Evolutionary conservation across 1,140 invertebrate species (phyloP), one percentile per base, ranked within the genome.

Genomic region (Acromyrmex echinatior): DNA sequence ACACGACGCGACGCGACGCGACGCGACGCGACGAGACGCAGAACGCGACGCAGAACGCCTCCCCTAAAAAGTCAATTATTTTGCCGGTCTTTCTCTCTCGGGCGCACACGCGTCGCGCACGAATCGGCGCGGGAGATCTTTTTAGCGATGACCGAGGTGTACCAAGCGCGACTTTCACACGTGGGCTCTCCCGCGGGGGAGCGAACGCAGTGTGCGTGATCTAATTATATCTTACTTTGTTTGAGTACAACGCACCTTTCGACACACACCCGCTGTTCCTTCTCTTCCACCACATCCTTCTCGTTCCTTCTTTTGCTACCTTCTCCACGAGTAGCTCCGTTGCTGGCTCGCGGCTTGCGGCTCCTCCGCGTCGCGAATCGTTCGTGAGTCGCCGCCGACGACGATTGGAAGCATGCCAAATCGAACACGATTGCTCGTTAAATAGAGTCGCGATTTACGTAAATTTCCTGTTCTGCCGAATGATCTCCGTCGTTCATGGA

Each of bases 161-260:
- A 60, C 35, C 88, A 58, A 45, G 77, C 89, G 89, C 78, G 82
- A 91, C 90, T 91, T 92, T 90, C 91, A 87, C 88, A 90, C 91
- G 86, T 91, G 90, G 90, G 77, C 70, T 39, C 70, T 58, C 85
- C 82, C 68, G 84, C 78, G 85, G 87, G 85, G 87, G 79, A 73
- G 77, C 77, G 79, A 79, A 65, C 90, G 90, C 76, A 76, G 62
- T 88, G 51, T 81, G 91, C 91, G 87, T 90, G 85, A 84, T 93
- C 94, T 95, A 95, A 94, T 95, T 93, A 94, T 95, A 95, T 93
- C 94, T 92, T 90, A 94, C 94, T 95, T 95, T 95, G 94, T 95
- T 95, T 94, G 94, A 94, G 94, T 95, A 95, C 94, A 95, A 95
- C 94, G 94, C 94, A 95, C 94, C 94, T 95, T 95, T 95, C 91